phyloP scores from a whole-genome alignment of 30 jellyfish, hydroid and myxozoan genomes.

The Rhopilema esculentum region DNA sequence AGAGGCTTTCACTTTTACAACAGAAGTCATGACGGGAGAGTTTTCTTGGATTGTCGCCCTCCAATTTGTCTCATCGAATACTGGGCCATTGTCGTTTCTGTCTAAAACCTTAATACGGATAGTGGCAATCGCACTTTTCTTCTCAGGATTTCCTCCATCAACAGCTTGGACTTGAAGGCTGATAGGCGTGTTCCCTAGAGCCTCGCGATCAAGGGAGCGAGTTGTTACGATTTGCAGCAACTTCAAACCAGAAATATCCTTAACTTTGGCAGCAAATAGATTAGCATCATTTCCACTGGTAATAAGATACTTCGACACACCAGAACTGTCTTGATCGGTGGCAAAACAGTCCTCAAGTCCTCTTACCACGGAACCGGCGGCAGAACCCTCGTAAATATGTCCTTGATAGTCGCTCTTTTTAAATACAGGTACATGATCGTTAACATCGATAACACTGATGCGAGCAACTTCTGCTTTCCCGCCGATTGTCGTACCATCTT shows the following conservation, averaged over 20 bases:
- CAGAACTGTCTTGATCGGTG: conserved; percentile 88
- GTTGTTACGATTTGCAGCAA: conserved; percentile 80
- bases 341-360: conserved; percentile 98
- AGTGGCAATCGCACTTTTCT: conserved; percentile 52
- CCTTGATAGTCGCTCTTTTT: conserved; percentile 78
- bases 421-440: conserved; percentile 86
- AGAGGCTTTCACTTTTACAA: conserved; percentile 81
- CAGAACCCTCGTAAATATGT: conserved; percentile 79
- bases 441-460: conserved; percentile 69
- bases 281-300: conserved; percentile 74
- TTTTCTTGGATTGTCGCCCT: conserved; percentile 87
- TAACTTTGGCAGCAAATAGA: conserved; percentile 65
- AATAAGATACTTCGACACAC: conserved; percentile 65
- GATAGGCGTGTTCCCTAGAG: conserved; percentile 87
- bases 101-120: conserved; percentile 78
- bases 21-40: conserved; percentile 83
- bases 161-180: conserved; percentile 80
- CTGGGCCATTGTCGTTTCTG: conserved; percentile 91
- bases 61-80: conserved; percentile 77
- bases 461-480: conserved; percentile 77
- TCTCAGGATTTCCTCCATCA: conserved; percentile 89
- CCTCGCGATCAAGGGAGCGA: conserved; percentile 89
- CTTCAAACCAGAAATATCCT: conserved; percentile 76
- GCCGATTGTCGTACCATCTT: conserved; percentile 67
- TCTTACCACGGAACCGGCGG: conserved; percentile 86